Evolutionary conservation across 1,140 invertebrate genomes (phyloP).

Genomic region (Ceratosolen fusciceps): DNA sequence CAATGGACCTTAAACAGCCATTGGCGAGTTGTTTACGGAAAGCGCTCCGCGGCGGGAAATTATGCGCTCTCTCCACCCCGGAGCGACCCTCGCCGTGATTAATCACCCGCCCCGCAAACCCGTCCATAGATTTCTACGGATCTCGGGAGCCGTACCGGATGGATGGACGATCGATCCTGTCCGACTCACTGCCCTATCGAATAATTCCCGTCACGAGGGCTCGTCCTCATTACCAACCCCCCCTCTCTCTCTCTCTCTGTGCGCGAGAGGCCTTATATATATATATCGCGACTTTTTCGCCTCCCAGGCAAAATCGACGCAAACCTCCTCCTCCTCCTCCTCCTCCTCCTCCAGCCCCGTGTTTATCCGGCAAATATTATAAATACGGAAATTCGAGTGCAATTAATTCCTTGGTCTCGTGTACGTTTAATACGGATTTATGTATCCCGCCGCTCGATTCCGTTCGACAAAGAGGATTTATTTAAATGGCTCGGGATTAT

Average conservation of each 20-base stretch:
- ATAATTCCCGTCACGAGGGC: neutral
- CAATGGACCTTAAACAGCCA: constrained; percentile 28
- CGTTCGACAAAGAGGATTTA: neutral
- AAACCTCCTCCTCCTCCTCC: no score
- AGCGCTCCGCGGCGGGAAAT: no score
- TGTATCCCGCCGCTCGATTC: neutral
- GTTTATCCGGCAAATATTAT: no score
- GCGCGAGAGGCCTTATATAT: no score
- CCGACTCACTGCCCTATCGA: no score
- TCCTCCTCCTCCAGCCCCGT: no score
- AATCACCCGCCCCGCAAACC: neutral
- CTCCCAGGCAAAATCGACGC: no score
- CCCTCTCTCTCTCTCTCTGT: neutral
- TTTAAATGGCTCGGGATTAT: neutral
- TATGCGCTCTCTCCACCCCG: neutral
- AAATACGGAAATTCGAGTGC: no score
- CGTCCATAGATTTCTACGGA: constrained; percentile 25
- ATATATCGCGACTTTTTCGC: no score
- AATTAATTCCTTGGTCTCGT: no score
- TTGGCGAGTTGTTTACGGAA: constrained; percentile 21
- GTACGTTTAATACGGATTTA: neutral
- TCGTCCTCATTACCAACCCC: neutral
- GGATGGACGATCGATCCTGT: constrained; percentile 26
- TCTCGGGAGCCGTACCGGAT: constrained; percentile 34
- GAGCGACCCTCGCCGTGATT: neutral